Evolutionary conservation across 2,113 vertebrate species (phyloP).

Genomic region (Brachypodius melanocephalos): DNA sequence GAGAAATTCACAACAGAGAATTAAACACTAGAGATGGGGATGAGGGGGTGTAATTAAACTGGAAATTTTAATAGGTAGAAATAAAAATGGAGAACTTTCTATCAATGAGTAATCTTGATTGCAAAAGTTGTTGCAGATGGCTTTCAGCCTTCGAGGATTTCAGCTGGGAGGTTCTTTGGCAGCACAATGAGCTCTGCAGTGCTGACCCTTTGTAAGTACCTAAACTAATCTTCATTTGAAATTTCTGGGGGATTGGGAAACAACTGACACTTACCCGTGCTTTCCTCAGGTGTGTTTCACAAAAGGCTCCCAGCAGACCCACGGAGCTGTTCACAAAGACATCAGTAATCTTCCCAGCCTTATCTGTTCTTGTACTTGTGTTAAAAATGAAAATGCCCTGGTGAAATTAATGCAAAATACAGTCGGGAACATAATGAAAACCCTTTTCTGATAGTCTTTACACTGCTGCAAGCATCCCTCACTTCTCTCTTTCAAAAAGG

Average conservation of each 20-base stretch:
- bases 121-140: not conserved
- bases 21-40: not conserved
- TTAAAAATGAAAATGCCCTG: conserved; percentile 13
- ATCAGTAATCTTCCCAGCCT: not conserved
- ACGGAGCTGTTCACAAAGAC: not conserved
- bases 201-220: conserved; percentile 1
- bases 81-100: not conserved
- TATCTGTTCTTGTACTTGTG: not conserved
- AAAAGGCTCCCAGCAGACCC: not conserved
- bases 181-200: not conserved
- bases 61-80: not conserved
- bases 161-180: not conserved
- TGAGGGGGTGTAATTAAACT: conserved; percentile 10
- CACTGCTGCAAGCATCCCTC: not conserved
- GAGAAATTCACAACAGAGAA: not conserved
- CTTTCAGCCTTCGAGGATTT: conserved; percentile 1
- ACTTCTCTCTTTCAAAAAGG: not conserved
- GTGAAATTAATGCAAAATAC: conserved; percentile 37
- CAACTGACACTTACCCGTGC: not conserved
- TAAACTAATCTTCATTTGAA: conserved; percentile 1
- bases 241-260: not conserved
- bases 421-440: not conserved
- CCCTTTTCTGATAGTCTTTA: not conserved
- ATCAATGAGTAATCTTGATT: not conserved
- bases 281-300: not conserved